These are phyloP conservation scores for Pristis pectinata DNA, from an alignment of 2,797 vertebrate species.

Conservation along the genomic window DNA sequence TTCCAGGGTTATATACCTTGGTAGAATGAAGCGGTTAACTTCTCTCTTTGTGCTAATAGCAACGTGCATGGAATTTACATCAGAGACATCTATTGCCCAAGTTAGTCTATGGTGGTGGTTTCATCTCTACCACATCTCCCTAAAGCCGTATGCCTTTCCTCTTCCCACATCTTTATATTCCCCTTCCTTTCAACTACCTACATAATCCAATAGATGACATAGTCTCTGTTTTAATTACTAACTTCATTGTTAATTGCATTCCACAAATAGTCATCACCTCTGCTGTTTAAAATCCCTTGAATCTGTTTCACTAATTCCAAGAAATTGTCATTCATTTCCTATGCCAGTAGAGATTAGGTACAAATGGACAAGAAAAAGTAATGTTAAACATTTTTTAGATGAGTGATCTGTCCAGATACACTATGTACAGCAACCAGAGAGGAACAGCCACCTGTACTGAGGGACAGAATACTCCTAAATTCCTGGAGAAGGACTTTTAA, in stretches of 20 bases:
- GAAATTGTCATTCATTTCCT: too few relatives aligned
- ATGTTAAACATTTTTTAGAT: background rate
- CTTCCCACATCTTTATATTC: background rate
- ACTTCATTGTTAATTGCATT: background rate
- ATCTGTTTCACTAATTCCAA: background rate
- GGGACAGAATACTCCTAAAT: background rate
- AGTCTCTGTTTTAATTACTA: background rate
- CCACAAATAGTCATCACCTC: too few relatives aligned
- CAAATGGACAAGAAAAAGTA: background rate
- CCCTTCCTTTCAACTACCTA: background rate
- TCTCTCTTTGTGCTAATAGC: background rate
- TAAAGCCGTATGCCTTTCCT: background rate
- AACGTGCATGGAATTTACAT: background rate
- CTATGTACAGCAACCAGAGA: background rate
- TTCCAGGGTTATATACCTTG: background rate
- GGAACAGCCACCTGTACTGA: background rate
- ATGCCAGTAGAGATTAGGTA: background rate
- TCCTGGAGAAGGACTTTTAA: background rate
- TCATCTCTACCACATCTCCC: background rate
- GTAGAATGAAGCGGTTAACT: background rate
- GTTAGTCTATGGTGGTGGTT: background rate
- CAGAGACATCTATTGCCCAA: background rate
- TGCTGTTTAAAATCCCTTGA: background rate
- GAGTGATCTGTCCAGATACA: background rate
- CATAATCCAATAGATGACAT: background rate